Evolutionary conservation across 2,888 invertebrate species (phyloP), one percentile per base, ranked within the genome.

Genomic region (Griposia aprilina): DNA sequence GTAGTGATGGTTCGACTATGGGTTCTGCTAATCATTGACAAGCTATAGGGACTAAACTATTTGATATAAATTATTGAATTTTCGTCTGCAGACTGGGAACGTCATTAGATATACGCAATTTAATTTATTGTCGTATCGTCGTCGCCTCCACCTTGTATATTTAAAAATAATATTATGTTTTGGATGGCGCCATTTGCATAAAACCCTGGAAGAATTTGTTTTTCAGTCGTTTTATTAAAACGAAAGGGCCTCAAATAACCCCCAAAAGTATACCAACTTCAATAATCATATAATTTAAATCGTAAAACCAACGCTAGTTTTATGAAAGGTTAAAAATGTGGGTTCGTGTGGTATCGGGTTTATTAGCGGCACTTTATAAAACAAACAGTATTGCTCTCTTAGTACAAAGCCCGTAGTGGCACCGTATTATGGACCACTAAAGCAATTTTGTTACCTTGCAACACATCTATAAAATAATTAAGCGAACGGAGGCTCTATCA

Each of bases 391-490:
- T 87, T 78, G 85, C 85, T 72, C 81, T 83, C 86, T 84, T 88
- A 87, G 84, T 88, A 90, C 88, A 83, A 90, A 89, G 86, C 82
- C 81, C 78, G 76, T 90, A 89, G 87, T 90, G 87, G 86, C 86
- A 89, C 80, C 66, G 83, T 87, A 88, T 92, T 90, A 90, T 90
- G 74, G 83, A 89, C 87, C 85, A 90, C 86, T 91, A 90, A 91
- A 93, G 89, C 82, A 88, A 91, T 92, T 92, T 91, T 90, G 91
- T 91, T 90, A 88, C 90, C 88, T 88, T 89, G 88, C 89, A 90
- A 90, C 89, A 90, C 89, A 90, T 86, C 89, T 88, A 94, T 93
- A 92, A 93, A 93, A 90, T 92, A 92, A 93, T 93, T 90, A 91
- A 91, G 82, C 88, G 89, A 86, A 91, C 92, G 88, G 92, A 91